Evolutionary conservation across 1,140 invertebrate species (phyloP).

Genomic region (Drosophila rhopaloa): DNA sequence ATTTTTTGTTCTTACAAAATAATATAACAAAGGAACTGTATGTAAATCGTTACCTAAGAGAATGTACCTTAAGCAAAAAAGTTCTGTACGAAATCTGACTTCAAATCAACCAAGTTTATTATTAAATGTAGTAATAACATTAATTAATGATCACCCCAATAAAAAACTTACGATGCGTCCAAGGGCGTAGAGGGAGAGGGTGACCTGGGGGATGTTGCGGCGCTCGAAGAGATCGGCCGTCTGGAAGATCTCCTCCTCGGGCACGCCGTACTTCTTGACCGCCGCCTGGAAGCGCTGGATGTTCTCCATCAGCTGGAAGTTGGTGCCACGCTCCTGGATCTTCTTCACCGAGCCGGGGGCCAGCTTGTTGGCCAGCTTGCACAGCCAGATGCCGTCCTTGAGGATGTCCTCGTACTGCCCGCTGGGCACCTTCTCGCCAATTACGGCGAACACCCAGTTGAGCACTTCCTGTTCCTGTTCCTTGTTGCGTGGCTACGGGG

Average conservation of each 20-base stretch:
- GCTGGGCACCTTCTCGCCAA: constrained; percentile 93
- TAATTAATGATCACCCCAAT: too few species aligned
- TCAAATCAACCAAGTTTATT: too few species aligned
- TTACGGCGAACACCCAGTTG: constrained; percentile 94
- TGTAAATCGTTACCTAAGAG: too few species aligned
- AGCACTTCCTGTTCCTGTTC: constrained; percentile 96
- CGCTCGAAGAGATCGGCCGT: constrained; percentile 98
- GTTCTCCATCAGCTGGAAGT: constrained; percentile 99
- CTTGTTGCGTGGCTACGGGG: constrained; percentile 92
- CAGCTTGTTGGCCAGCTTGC: constrained; percentile 97
- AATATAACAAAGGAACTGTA: too few species aligned
- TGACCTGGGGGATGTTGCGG: constrained; percentile 98
- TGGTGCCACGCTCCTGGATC: constrained; percentile 97
- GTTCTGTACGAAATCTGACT: too few species aligned
- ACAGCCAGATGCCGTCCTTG: constrained; percentile 96
- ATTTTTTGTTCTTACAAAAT: too few species aligned
- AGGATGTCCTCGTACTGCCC: constrained; percentile 96
- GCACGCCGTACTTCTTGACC: constrained; percentile 96
- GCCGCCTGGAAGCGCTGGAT: constrained; percentile 98
- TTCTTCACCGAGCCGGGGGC: constrained; percentile 97
- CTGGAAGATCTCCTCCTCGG: constrained; percentile 99
- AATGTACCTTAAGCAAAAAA: too few species aligned
- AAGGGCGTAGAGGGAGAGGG: constrained; percentile 94
- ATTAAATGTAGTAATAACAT: too few species aligned
- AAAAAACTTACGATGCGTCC: constrained; percentile 96